These are phyloP conservation scores for Solenopsis fugax DNA, from an alignment of 1,140 invertebrate genomes.

Conservation along the genomic window DNA sequence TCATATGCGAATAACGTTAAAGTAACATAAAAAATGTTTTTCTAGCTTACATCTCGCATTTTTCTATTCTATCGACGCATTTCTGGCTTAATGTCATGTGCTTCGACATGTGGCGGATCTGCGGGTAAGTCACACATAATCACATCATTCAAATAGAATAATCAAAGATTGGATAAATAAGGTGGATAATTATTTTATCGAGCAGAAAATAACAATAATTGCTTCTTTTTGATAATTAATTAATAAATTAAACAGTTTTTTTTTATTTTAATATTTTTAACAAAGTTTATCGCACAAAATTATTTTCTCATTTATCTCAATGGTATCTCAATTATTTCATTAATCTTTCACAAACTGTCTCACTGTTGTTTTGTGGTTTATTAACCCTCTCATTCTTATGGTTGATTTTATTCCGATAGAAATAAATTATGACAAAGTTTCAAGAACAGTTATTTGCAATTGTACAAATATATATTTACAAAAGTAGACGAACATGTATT, in stretches of 20 bases:
- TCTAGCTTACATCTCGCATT: constrained; percentile 81
- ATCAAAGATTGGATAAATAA: background rate
- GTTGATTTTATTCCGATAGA: too few species aligned
- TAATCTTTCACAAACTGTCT: too few species aligned
- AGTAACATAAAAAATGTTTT: constrained; percentile 50
- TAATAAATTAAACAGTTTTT: background rate
- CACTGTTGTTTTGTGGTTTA: too few species aligned
- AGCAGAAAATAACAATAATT: constrained; percentile 3
- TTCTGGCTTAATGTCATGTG: constrained; percentile 92
- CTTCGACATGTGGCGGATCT: constrained; percentile 90
- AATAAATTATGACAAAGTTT: too few species aligned
- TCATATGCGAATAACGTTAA: background rate
- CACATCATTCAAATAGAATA: background rate
- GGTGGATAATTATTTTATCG: background rate
- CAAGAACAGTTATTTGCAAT: too few species aligned
- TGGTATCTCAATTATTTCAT: background rate
- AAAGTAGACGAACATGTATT: too few species aligned
- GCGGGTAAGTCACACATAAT: constrained; percentile 87
- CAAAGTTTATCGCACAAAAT: background rate
- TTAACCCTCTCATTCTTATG: too few species aligned
- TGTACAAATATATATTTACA: too few species aligned
- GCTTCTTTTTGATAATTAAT: background rate
- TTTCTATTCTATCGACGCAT: constrained; percentile 88
- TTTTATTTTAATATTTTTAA: constrained; percentile 15
- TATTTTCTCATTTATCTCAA: background rate